Evolutionary conservation across 2,113 vertebrate genomes (phyloP).

Genomic region (Percopsis transmontana): DNA sequence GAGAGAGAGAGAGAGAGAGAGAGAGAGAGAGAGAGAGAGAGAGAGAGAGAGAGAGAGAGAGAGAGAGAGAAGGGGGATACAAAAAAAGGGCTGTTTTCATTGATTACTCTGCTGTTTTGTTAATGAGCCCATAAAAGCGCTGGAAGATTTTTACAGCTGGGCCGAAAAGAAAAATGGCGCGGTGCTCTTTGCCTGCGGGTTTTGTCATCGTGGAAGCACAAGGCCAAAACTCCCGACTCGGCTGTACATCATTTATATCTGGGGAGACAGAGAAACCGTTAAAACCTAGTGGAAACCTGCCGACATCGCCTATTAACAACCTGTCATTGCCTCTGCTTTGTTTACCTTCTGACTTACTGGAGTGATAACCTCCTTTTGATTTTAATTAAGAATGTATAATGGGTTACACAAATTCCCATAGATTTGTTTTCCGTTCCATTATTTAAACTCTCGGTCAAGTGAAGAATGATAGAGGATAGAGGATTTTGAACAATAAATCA

Average conservation of each 20-base stretch:
- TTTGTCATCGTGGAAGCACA: slow-evolving; percentile 31
- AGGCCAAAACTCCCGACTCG: slow-evolving; percentile 6
- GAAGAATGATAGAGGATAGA: no score
- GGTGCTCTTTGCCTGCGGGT: neutral
- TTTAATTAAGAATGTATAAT: no score
- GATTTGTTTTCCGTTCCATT: no score
- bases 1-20: neutral
- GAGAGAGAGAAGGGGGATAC: slow-evolving; percentile 23
- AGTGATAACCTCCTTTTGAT: no score
- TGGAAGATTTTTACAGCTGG: slow-evolving; percentile 54
- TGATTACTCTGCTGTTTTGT: slow-evolving; percentile 62
- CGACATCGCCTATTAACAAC: no score
- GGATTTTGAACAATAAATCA: no score
- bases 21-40: slow-evolving; percentile 13
- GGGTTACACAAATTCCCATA: no score
- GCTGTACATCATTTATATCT: neutral
- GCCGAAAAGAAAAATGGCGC: slow-evolving; percentile 34
- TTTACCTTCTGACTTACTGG: no score
- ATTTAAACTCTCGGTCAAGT: no score
- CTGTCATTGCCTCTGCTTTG: no score
- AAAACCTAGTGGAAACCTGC: no score
- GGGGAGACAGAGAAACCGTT: no score
- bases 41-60: slow-evolving; percentile 11
- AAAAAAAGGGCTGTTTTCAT: slow-evolving; percentile 52
- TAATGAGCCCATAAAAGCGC: slow-evolving; percentile 69